A percentile compares a stretch with the other conserved stretches of the same genome.
Evolutionary conservation across 2,888 invertebrate species (phyloP).

Genomic region (Rhorus exstirpatorius): DNA sequence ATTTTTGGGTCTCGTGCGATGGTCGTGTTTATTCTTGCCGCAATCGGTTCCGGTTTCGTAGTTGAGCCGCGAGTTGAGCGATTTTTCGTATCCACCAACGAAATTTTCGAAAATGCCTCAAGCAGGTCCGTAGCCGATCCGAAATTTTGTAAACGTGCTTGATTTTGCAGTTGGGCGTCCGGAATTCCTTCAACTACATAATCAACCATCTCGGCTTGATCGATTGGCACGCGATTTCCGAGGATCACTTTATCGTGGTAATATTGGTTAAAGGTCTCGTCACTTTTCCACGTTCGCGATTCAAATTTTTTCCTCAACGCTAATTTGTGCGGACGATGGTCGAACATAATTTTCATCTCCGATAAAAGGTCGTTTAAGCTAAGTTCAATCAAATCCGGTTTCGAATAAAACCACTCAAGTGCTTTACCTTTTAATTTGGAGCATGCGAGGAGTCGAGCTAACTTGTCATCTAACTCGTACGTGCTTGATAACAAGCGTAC

Average conservation of each 20-base stretch:
- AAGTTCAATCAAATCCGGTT: constrained; percentile 50
- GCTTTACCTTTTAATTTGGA: constrained; percentile 66
- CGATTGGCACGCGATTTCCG: constrained; percentile 63
- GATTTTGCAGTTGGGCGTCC: constrained; percentile 49
- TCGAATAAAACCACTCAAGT: constrained; percentile 63
- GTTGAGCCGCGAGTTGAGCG: not conserved
- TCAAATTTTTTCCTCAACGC: constrained; percentile 65
- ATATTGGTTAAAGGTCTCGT: constrained; percentile 68
- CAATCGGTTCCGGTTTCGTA: not conserved
- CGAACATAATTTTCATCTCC: constrained; percentile 65
- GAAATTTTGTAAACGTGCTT: constrained; percentile 59
- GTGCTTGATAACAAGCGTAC: constrained; percentile 52
- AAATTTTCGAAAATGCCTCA: constrained; percentile 41
- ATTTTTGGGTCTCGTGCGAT: constrained; percentile 1
- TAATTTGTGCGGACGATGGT: constrained; percentile 55
- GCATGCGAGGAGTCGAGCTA: constrained; percentile 44
- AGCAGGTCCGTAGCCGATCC: constrained; percentile 7
- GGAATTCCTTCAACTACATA: constrained; percentile 69
- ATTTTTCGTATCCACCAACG: constrained; percentile 6
- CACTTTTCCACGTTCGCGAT: constrained; percentile 59
- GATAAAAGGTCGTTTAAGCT: constrained; percentile 54
- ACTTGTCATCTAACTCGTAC: constrained; percentile 60
- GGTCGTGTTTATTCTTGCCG: not conserved
- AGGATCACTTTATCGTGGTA: constrained; percentile 67
- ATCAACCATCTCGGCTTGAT: constrained; percentile 58